These are phyloP conservation scores for Ibycter americanus DNA, from an alignment of 2,797 vertebrate species.

Conservation along the genomic window DNA sequence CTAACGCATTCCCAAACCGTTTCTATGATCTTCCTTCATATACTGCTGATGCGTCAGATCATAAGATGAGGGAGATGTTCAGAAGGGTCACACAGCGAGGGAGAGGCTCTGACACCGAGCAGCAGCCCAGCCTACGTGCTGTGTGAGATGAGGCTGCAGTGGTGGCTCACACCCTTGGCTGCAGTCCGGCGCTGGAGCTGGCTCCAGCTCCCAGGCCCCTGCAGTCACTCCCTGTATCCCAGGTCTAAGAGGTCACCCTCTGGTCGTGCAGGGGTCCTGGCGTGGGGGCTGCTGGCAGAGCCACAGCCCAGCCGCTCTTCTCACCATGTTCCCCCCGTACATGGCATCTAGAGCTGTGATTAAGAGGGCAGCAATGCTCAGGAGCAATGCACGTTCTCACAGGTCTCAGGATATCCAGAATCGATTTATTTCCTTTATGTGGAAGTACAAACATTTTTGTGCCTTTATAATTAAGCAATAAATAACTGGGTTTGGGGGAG, in stretches of 20 bases:
- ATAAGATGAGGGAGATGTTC: background rate
- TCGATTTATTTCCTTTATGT: background rate
- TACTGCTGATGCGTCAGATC: background rate
- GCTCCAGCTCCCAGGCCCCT: background rate
- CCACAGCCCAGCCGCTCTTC: fast-evolving
- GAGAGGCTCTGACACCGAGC: background rate
- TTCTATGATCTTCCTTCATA: background rate
- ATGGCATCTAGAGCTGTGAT: fast-evolving
- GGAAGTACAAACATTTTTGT: background rate
- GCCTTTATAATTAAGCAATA: background rate
- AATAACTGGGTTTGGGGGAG: background rate
- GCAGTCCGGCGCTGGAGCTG: background rate
- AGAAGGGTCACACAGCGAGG: background rate
- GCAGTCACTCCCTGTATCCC: background rate
- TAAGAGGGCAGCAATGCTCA: background rate
- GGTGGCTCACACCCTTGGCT: background rate
- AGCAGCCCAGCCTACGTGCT: background rate
- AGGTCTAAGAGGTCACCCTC: background rate
- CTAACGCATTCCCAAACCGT: background rate
- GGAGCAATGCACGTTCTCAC: background rate
- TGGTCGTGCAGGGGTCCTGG: background rate
- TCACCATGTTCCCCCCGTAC: fast-evolving
- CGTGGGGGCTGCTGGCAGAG: background rate
- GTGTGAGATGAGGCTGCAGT: background rate
- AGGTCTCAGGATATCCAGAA: background rate